Percentiles rank a stretch among this genome's conserved stretches.
Evolutionary conservation across 2,797 vertebrate genomes (phyloP).

Genomic region (Monodelphis domestica): DNA sequence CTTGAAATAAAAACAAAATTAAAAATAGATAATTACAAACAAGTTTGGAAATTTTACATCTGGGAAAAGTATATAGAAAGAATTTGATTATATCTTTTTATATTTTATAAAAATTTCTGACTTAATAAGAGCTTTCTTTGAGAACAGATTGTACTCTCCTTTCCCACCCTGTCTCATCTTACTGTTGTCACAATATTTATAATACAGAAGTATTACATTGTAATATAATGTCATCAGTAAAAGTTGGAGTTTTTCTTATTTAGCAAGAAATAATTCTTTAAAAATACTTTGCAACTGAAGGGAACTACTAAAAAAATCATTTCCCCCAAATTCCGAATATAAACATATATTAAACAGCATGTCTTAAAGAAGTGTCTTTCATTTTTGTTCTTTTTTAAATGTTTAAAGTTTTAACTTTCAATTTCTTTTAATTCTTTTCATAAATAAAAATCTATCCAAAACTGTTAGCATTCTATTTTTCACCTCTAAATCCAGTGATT

Average conservation of each 20-base stretch:
- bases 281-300: constrained; percentile 12
- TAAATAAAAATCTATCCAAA: background rate
- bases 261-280: constrained; percentile 41
- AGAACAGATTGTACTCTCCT: constrained; percentile 54
- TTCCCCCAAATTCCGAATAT: background rate
- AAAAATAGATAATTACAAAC: constrained; percentile 12
- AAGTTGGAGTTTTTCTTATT: constrained; percentile 35
- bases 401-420: background rate
- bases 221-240: constrained; percentile 38
- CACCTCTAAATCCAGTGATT: background rate
- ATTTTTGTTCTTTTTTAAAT: background rate
- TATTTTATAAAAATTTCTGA: constrained; percentile 16
- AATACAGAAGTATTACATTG: constrained; percentile 18
- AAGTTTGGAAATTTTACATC: constrained; percentile 39
- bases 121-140: constrained; percentile 34
- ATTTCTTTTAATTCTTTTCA: background rate
- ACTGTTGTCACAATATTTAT: constrained; percentile 62
- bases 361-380: constrained; percentile 19
- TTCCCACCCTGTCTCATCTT: constrained; percentile 31
- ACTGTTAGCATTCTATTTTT: background rate
- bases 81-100: background rate
- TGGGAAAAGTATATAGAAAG: constrained; percentile 19
- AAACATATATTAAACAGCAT: background rate
- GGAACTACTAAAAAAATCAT: constrained; percentile 28
- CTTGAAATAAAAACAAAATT: constrained; percentile 32